A percentile compares a stretch with the other conserved stretches of the same genome.
phyloP scores from a whole-genome alignment of 1,140 invertebrate genomes.

The Drosophila jambulina region DNA sequence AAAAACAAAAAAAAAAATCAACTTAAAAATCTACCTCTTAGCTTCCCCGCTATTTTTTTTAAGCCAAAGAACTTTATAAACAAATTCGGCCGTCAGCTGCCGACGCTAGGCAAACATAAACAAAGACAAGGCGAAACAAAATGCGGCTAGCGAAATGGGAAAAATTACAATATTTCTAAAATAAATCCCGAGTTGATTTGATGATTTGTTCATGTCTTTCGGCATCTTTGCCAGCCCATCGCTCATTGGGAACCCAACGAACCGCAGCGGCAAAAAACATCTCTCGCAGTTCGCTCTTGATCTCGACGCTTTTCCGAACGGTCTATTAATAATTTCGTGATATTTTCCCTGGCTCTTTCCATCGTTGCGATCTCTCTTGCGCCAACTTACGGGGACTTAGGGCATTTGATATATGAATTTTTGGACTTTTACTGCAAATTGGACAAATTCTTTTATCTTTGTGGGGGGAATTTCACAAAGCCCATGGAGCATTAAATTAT shows the following conservation, averaged over 20 bases:
- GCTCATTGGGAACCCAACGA: conserved; percentile 41
- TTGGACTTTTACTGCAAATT: conserved; percentile 33
- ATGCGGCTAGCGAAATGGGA: conserved; percentile 8
- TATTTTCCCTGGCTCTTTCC: conserved; percentile 2
- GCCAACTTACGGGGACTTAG: conserved; percentile 3
- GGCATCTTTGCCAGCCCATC: conserved; percentile 40
- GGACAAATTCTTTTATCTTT: conserved; percentile 32
- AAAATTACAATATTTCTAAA: conserved; percentile 46
- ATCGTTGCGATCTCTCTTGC: conserved; percentile 11
- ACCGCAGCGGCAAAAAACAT: conserved; percentile 32
- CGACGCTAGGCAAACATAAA: conserved; percentile 39
- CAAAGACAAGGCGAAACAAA: conserved; percentile 25
- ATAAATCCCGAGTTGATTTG: conserved; percentile 50
- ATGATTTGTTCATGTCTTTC: conserved; percentile 56
- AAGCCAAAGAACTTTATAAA: conserved; percentile 37
- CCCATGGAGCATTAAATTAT: background rate
- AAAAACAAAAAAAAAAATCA: background rate
- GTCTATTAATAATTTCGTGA: conserved; percentile 39
- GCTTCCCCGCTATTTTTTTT: background rate
- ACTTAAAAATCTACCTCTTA: background rate
- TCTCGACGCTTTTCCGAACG: conserved; percentile 27
- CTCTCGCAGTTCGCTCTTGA: conserved; percentile 14
- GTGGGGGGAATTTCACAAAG: conserved; percentile 4
- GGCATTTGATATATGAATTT: conserved; percentile 33
- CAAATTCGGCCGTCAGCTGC: conserved; percentile 39